Evolutionary conservation across 2,113 vertebrate species (phyloP).

Genomic region (Hoplias malabaricus): DNA sequence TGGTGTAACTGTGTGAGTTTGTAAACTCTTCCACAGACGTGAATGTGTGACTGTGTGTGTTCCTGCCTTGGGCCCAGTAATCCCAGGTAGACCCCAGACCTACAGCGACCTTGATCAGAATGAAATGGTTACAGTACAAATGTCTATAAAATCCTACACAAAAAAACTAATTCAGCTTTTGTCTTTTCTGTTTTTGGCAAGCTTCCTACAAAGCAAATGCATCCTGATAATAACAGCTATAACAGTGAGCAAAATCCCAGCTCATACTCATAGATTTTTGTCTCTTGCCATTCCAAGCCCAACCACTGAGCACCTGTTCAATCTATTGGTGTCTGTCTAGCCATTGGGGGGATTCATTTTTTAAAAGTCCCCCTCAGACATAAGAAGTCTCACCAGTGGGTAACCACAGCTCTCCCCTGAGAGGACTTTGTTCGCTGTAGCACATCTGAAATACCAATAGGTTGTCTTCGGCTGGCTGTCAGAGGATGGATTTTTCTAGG

Average conservation of each 20-base stretch:
- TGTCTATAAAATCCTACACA: neutral
- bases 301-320: slow-evolving; percentile 13
- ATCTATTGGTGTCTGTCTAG: slow-evolving; percentile 29
- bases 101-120: too few relatives aligned
- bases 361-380: slow-evolving; percentile 43
- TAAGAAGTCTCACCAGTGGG: slow-evolving; percentile 44
- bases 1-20: too few relatives aligned
- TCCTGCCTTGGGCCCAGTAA: too few relatives aligned
- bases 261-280: slow-evolving; percentile 23
- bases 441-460: slow-evolving; percentile 60
- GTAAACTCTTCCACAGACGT: too few relatives aligned
- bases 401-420: slow-evolving; percentile 36
- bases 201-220: neutral
- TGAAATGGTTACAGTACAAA: too few relatives aligned
- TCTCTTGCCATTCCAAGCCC: slow-evolving; percentile 29
- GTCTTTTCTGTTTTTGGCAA: too few relatives aligned
- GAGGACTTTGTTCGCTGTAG: slow-evolving; percentile 47
- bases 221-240: neutral
- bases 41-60: too few relatives aligned
- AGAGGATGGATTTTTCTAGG: slow-evolving; percentile 58
- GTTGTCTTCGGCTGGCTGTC: slow-evolving; percentile 55
- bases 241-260: neutral
- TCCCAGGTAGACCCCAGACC: too few relatives aligned
- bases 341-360: slow-evolving; percentile 12
- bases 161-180: too few relatives aligned